Evolutionary conservation across 2,797 vertebrate species (phyloP).

Genomic region (Choloepus didactylus): DNA sequence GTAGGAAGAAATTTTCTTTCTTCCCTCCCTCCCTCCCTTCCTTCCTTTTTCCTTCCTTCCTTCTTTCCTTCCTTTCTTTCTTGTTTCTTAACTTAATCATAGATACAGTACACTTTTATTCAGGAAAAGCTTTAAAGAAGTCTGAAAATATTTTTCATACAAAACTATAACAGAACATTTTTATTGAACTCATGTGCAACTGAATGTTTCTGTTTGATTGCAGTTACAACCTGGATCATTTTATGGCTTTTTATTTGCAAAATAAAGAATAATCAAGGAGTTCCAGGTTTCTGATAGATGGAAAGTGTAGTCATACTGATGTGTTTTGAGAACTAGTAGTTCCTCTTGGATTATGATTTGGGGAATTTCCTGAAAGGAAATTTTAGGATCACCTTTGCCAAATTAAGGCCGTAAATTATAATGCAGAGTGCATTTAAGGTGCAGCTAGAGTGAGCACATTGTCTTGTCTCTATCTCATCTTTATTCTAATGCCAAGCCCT

Average conservation of each 20-base stretch:
- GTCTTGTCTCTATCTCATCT: slow-evolving; percentile 57
- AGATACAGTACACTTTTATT: slow-evolving; percentile 9
- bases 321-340: neutral
- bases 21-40: no score
- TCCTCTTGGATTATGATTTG: neutral
- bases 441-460: slow-evolving; percentile 40
- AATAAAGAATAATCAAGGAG: neutral
- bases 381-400: neutral
- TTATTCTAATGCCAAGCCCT: slow-evolving; percentile 60
- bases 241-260: slow-evolving; percentile 39
- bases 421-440: slow-evolving; percentile 3
- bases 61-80: neutral
- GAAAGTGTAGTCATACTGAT: neutral
- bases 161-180: slow-evolving; percentile 24
- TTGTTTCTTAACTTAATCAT: slow-evolving; percentile 44
- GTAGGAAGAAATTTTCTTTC: slow-evolving; percentile 16
- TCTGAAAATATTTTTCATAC: slow-evolving; percentile 31
- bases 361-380: slow-evolving; percentile 28
- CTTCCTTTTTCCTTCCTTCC: no score
- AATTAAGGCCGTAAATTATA: neutral
- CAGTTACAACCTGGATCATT: neutral
- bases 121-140: neutral
- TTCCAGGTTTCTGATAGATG: neutral
- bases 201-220: slow-evolving; percentile 39
- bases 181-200: neutral